These are phyloP conservation scores for Alitta virens DNA, from an alignment of 2,888 invertebrate genomes.

Conservation along the genomic window DNA sequence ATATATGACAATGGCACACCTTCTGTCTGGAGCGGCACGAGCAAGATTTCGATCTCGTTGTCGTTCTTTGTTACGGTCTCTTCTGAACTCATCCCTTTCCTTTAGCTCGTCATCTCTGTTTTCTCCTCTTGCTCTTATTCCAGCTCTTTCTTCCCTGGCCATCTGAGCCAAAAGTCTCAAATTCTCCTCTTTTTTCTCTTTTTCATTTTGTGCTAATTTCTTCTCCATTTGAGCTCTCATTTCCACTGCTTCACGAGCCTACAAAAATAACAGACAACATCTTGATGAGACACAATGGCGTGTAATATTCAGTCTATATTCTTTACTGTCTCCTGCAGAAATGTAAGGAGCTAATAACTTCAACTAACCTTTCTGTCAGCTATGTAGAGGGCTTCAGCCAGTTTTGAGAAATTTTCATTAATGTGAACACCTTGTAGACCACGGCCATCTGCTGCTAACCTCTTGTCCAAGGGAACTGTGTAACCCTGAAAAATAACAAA, in stretches of 20 bases:
- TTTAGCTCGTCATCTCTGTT: constrained; percentile 69
- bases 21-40: constrained; percentile 89
- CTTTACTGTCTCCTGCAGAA: background rate
- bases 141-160: constrained; percentile 92
- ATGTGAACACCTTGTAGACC: constrained; percentile 93
- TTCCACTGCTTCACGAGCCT: constrained; percentile 94
- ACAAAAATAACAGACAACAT: constrained; percentile 12
- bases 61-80: constrained; percentile 86
- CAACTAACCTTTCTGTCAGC: constrained; percentile 81
- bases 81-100: constrained; percentile 65
- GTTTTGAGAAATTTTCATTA: constrained; percentile 97
- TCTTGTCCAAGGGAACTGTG: constrained; percentile 96
- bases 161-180: constrained; percentile 88
- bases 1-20: no score
- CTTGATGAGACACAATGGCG: background rate
- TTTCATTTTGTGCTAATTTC: constrained; percentile 94
- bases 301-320: no score
- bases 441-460: constrained; percentile 95
- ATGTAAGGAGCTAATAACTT: background rate
- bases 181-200: constrained; percentile 96
- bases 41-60: constrained; percentile 90
- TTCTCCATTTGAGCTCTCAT: constrained; percentile 93
- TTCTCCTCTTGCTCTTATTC: constrained; percentile 62
- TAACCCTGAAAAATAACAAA: constrained; percentile 66
- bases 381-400: constrained; percentile 96